Evolutionary conservation across 2,797 vertebrate genomes (phyloP), one percentile per base, ranked within the genome.

Genomic region (Phataginus tricuspis): DNA sequence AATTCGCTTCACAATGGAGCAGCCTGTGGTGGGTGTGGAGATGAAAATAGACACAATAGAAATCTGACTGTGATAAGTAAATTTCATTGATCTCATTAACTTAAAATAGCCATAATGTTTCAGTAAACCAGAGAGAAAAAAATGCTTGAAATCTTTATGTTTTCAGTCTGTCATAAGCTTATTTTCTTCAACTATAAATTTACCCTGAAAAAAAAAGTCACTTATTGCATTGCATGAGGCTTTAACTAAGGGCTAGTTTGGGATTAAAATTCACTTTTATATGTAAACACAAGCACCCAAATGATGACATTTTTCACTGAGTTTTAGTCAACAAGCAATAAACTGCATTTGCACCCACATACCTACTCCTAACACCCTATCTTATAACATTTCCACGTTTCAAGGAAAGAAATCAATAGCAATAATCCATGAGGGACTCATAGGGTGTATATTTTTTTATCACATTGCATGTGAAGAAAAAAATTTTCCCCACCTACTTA

Each of bases 401-500:
- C 99, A 98, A 98, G 98, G 98, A 99, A 99, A 99, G 99, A 99
- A 99, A 99, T 99, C 99, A 99, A 99, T 99, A 99, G 99, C 98
- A 99, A 99, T 99, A 99, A 99, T 99, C 99, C 99, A 98, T 99
- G 99, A 99, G 99, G 99, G 99, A 99, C 99, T 99, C 98, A 98
- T 97, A 98, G 98, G 98, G 98, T 98, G 98, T 98, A 98, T 98
- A 97, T 98, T 98, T 98, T 95, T 98, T 98, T 98, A 98, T 98
- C 98, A 91, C 97, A 75, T 95, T 98, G 98, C 98, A 98, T 98
- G 98, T 98, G 98, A 98, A 97, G 72, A 79, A 97, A 95, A 96
- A 96, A 82, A 39, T 27, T 15, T 86, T 63, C 96, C 97, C 98
- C 98, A 97, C 98, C 98, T 98, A 97, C 98, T 98, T 98, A 98